These are phyloP conservation scores for Drosophila guanche DNA, from an alignment of 1,140 invertebrate species.

Conservation along the genomic window DNA sequence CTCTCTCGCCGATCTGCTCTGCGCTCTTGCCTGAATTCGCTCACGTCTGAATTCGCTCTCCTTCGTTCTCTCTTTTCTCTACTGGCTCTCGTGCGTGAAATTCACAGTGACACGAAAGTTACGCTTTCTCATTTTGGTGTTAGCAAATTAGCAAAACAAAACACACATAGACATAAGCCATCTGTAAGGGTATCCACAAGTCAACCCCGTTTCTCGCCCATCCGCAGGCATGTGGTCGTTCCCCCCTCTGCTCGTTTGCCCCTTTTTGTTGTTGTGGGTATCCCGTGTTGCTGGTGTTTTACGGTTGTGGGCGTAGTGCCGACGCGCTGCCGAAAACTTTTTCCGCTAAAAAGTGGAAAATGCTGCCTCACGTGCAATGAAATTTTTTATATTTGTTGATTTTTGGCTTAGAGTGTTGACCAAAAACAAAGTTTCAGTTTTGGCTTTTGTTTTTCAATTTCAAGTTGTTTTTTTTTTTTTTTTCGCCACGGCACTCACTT, in stretches of 20 bases:
- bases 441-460: constrained; percentile 80
- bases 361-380: constrained; percentile 74
- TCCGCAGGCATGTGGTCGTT: too few species aligned
- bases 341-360: constrained; percentile 79
- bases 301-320: constrained; percentile 1
- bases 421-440: constrained; percentile 79
- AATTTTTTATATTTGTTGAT: constrained; percentile 82
- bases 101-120: too few species aligned
- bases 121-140: too few species aligned
- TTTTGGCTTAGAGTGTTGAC: constrained; percentile 82
- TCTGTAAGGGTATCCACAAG: too few species aligned
- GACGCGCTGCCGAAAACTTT: constrained; percentile 64
- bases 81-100: too few species aligned
- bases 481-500: constrained; percentile 16
- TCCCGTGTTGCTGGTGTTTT: constrained; percentile 43
- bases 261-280: constrained; percentile 26
- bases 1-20: neutral
- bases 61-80: too few species aligned
- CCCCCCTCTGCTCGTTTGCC: neutral
- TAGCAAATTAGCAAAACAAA: too few species aligned
- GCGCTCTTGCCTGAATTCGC: too few species aligned
- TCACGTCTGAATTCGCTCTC: too few species aligned
- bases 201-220: too few species aligned
- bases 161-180: too few species aligned
- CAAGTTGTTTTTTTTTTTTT: constrained; percentile 33